Evolutionary conservation across 2,797 vertebrate genomes (phyloP).

Genomic region (Phoxinus dragarum): DNA sequence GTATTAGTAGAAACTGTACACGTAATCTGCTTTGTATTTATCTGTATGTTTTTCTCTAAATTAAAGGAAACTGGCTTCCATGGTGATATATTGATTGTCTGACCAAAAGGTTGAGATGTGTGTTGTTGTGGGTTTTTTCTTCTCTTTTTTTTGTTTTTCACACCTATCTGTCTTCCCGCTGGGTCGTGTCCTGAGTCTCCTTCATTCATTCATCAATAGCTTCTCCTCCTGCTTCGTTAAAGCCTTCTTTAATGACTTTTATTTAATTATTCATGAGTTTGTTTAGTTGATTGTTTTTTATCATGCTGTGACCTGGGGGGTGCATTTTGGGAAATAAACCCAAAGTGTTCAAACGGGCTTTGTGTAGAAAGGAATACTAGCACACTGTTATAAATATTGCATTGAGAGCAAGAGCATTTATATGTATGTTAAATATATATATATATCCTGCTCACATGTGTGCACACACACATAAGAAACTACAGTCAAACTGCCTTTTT

Average conservation of each 20-base stretch:
- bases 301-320: slow-evolving; percentile 60
- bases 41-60: slow-evolving; percentile 63
- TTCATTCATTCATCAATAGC: slow-evolving; percentile 61
- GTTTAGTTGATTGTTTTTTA: slow-evolving; percentile 60
- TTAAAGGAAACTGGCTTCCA: slow-evolving; percentile 65
- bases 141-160: slow-evolving; percentile 56
- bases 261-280: slow-evolving; percentile 65
- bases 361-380: background rate
- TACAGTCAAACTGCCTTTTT: background rate
- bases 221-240: slow-evolving; percentile 66
- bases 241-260: slow-evolving; percentile 67
- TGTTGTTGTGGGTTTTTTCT: slow-evolving; percentile 8
- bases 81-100: slow-evolving; percentile 71
- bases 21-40: slow-evolving; percentile 55
- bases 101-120: slow-evolving; percentile 62
- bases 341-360: background rate
- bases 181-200: slow-evolving; percentile 65
- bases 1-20: slow-evolving; percentile 12
- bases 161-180: slow-evolving; percentile 58
- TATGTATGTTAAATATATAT: background rate
- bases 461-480: background rate
- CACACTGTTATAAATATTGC: background rate
- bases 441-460: background rate
- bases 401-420: background rate
- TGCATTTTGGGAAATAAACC: slow-evolving; percentile 39